phyloP scores from a whole-genome alignment of 1,140 invertebrate species.

The Drosophila mauritiana region DNA sequence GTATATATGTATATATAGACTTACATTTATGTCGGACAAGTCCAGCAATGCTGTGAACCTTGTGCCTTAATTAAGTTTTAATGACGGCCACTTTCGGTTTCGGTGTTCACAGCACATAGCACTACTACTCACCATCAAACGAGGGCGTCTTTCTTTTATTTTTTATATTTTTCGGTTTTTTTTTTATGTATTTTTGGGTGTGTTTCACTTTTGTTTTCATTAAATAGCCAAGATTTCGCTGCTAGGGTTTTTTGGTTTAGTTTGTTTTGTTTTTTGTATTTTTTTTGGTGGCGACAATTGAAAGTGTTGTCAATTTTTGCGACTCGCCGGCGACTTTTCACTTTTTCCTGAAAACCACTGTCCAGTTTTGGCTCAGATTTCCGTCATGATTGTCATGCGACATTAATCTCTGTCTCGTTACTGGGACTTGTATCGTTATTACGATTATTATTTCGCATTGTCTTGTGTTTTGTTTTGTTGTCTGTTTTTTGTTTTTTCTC shows the following conservation, averaged over 20 bases:
- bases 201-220: constrained; percentile 61
- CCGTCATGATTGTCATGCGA: constrained; percentile 67
- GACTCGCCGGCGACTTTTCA: constrained; percentile 40
- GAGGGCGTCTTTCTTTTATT: constrained; percentile 27
- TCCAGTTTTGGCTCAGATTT: constrained; percentile 54
- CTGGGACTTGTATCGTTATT: constrained; percentile 57
- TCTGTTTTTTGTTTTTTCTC: neutral
- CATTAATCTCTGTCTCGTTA: constrained; percentile 61
- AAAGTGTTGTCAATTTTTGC: constrained; percentile 62
- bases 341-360: constrained; percentile 43
- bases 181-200: constrained; percentile 1
- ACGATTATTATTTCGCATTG: constrained; percentile 60
- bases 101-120: neutral
- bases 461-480: constrained; percentile 12
- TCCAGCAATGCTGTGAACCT: constrained; percentile 53
- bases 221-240: constrained; percentile 29
- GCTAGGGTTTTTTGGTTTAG: neutral
- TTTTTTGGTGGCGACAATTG: constrained; percentile 44
- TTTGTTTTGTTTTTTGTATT: neutral
- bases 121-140: constrained; percentile 5
- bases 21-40: neutral
- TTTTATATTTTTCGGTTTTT: constrained; percentile 10
- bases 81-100: constrained; percentile 55
- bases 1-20: too few species aligned
- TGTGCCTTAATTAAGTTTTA: constrained; percentile 58